Conservation (phyloP, 1,140 invertebrate species). For the Varroa destructor region DNA sequence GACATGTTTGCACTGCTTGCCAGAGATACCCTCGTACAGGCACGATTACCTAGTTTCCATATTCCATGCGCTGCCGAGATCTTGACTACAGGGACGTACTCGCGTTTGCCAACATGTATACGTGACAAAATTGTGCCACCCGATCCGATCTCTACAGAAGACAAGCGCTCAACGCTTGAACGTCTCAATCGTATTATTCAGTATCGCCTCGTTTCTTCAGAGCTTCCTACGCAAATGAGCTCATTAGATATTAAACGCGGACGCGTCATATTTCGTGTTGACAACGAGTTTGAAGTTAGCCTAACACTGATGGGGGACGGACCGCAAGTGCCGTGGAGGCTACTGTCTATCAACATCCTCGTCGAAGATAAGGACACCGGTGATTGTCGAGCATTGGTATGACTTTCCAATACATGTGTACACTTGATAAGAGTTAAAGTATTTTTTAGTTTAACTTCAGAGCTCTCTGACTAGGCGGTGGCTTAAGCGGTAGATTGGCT, state of each 20-base stretch:
- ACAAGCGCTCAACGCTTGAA: conserved; percentile 67
- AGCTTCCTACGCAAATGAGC: conserved; percentile 78
- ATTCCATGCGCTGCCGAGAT: conserved; percentile 95
- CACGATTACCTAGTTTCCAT: conserved; percentile 87
- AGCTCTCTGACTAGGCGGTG: too few species aligned
- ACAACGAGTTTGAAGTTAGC: conserved; percentile 81
- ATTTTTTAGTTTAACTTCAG: too few species aligned
- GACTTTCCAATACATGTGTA: conserved; percentile 2
- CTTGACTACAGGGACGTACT: conserved; percentile 71
- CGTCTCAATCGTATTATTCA: conserved; percentile 82
- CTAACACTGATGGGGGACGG: conserved; percentile 94
- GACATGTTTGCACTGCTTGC: conserved; percentile 87
- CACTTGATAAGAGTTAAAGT: background rate
- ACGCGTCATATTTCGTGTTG: conserved; percentile 80
- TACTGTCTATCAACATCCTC: conserved; percentile 83
- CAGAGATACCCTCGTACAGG: conserved; percentile 83
- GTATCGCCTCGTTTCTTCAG: conserved; percentile 78
- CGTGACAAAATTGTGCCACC: conserved; percentile 82
- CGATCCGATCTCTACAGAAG: conserved; percentile 70
- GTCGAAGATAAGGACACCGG: conserved; percentile 95
- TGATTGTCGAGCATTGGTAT: conserved; percentile 36
- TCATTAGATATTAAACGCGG: conserved; percentile 63
- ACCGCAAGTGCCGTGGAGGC: conserved; percentile 75
- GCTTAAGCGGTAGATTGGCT: too few species aligned
- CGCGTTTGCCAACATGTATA: conserved; percentile 80